Conservation (phyloP, 2,113 vertebrate genomes). For the Toxostoma redivivum region DNA sequence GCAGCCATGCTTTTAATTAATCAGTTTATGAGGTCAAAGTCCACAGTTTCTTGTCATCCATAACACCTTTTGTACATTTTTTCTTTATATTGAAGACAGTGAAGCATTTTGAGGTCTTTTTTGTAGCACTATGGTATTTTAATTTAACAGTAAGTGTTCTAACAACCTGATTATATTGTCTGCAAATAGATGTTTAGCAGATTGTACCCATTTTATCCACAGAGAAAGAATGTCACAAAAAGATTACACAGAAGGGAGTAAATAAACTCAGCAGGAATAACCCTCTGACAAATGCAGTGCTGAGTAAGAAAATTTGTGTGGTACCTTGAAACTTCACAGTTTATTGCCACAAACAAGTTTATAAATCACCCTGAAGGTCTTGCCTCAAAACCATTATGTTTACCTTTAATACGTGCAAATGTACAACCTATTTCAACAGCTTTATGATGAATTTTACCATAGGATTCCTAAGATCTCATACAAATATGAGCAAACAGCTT, state of each 20-base stretch:
- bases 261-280: background rate
- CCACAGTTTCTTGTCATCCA: background rate
- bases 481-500: background rate
- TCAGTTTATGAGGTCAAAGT: background rate
- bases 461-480: background rate
- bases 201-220: background rate
- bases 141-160: background rate
- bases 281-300: background rate
- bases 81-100: background rate
- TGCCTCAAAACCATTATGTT: background rate
- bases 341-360: background rate
- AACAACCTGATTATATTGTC: background rate
- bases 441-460: background rate
- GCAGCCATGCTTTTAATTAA: background rate
- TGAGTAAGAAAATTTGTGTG: background rate
- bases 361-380: background rate
- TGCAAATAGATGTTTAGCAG: background rate
- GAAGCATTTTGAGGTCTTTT: background rate
- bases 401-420: background rate
- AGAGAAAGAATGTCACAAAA: background rate
- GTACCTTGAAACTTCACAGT: background rate
- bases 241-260: background rate
- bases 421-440: background rate
- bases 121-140: background rate
- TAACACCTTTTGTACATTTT: background rate